These are phyloP conservation scores for Phymatocera aterrima DNA, from an alignment of 2,888 invertebrate species.

Conservation along the genomic window DNA sequence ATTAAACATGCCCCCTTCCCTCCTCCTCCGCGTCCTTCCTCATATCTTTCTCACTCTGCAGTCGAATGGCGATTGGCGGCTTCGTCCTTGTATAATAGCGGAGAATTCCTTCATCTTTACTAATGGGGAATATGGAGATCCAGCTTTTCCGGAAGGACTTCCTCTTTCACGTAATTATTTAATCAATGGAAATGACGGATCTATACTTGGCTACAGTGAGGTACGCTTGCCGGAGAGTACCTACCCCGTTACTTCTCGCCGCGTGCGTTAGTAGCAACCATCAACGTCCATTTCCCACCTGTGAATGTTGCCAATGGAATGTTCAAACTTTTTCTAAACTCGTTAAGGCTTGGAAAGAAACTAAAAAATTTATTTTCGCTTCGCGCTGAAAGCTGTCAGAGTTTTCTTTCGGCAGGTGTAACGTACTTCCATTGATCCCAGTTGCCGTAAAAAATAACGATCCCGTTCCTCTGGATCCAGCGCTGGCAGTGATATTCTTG, in stretches of 20 bases:
- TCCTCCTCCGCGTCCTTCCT: not conserved
- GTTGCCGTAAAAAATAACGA: too few species aligned
- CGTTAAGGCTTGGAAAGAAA: too few species aligned
- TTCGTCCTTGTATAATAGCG: slow-evolving; percentile 13
- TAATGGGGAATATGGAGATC: slow-evolving; percentile 43
- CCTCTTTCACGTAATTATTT: slow-evolving; percentile 43
- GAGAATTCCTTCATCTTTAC: slow-evolving; percentile 42
- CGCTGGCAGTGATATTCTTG: too few species aligned
- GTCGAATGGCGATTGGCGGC: slow-evolving; percentile 22
- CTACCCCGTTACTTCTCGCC: not conserved
- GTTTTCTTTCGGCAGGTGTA: too few species aligned
- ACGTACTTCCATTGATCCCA: too few species aligned
- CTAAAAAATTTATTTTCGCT: too few species aligned
- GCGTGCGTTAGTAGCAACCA: not conserved
- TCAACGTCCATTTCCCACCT: not conserved
- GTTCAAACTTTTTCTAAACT: too few species aligned
- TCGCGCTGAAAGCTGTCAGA: too few species aligned
- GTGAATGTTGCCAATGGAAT: too few species aligned
- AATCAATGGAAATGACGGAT: slow-evolving; percentile 39
- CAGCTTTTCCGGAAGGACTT: slow-evolving; percentile 36
- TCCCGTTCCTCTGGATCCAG: too few species aligned
- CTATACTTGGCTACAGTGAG: slow-evolving; percentile 17
- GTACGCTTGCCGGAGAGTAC: not conserved
- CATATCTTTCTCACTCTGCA: not conserved
- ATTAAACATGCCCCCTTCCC: slow-evolving; percentile 27